phyloP scores from a whole-genome alignment of 2,888 invertebrate species.

The Fragum sueziense region DNA sequence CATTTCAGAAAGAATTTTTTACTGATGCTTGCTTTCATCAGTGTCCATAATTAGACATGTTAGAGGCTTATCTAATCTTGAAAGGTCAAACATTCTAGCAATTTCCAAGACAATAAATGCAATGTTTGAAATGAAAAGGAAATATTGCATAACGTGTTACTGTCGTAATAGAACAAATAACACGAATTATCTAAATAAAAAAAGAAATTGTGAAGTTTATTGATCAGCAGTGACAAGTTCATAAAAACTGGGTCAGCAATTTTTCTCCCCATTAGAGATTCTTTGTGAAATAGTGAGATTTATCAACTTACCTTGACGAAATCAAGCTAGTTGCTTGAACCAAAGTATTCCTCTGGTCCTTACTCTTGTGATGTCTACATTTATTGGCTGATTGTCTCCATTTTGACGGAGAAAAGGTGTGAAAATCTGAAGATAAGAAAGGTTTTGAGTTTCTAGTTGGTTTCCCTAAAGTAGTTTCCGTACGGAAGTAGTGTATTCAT shows the following conservation, averaged over 20 bases:
- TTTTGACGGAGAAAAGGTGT: constrained; percentile 51
- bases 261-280: neutral
- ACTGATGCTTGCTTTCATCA: neutral
- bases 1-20: too few relatives aligned
- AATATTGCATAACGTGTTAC: too few relatives aligned
- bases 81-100: neutral
- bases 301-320: constrained; percentile 67
- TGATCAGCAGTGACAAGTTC: neutral
- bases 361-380: constrained; percentile 64
- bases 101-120: too few relatives aligned
- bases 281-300: neutral
- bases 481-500: constrained; percentile 20
- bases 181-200: too few relatives aligned
- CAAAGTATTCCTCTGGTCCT: constrained; percentile 76
- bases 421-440: constrained; percentile 45
- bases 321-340: constrained; percentile 72
- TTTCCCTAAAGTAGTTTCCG: constrained; percentile 30
- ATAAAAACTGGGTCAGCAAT: constrained; percentile 4
- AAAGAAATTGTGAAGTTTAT: neutral
- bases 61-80: constrained; percentile 14
- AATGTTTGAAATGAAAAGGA: too few relatives aligned
- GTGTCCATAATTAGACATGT: neutral
- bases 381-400: constrained; percentile 64
- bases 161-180: too few relatives aligned
- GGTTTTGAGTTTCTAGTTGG: constrained; percentile 46